Conservation (phyloP, 2,888 invertebrate species). For the Dendrolimus pini region DNA sequence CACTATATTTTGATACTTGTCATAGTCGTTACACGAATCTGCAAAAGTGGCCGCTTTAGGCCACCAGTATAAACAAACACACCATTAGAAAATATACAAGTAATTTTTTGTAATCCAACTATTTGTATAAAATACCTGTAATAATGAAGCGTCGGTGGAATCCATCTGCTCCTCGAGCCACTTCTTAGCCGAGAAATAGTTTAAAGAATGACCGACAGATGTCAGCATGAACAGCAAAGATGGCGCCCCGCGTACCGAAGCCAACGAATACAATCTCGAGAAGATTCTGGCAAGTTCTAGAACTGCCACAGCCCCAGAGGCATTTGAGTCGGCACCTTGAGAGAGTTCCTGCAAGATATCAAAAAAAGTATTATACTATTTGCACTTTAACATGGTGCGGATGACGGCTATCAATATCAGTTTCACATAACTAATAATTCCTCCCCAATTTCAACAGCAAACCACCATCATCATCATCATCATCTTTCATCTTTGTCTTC, state of each 20-base stretch:
- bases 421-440: too few species aligned
- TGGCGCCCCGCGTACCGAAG: slow-evolving; percentile 83
- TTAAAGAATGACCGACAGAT: slow-evolving; percentile 92
- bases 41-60: too few species aligned
- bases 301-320: slow-evolving; percentile 91
- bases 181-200: slow-evolving; percentile 96
- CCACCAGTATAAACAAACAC: too few species aligned
- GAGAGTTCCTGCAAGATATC: slow-evolving; percentile 83
- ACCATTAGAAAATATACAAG: background rate
- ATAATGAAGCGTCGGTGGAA: slow-evolving; percentile 80
- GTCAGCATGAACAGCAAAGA: slow-evolving; percentile 92
- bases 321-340: slow-evolving; percentile 94
- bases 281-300: slow-evolving; percentile 92
- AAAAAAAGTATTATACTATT: too few species aligned
- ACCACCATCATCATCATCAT: too few species aligned
- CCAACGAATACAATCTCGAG: slow-evolving; percentile 88
- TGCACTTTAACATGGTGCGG: too few species aligned
- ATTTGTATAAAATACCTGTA: slow-evolving; percentile 77
- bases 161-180: slow-evolving; percentile 97
- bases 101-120: background rate
- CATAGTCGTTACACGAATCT: too few species aligned
- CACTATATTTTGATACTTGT: too few species aligned
- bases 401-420: too few species aligned
- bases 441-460: too few species aligned
- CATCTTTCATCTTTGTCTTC: too few species aligned